Percentiles rank a stretch among this genome's conserved stretches.
phyloP scores from a whole-genome alignment of 2,888 invertebrate genomes.

The Hololepta plana region DNA sequence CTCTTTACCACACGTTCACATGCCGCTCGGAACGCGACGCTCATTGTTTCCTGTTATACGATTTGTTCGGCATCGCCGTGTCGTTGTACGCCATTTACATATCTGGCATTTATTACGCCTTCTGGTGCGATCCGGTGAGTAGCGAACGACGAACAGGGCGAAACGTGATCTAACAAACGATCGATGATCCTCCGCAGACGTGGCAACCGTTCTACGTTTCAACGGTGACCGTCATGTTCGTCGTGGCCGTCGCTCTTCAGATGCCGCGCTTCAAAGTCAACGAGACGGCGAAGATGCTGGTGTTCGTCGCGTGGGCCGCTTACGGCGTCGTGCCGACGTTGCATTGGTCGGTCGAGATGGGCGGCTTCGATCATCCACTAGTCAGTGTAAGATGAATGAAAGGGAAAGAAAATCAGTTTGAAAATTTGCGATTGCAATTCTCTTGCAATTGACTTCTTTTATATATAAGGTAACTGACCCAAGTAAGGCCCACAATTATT shows the following conservation, averaged over 20 bases:
- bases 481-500: no score
- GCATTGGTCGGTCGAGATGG: slow-evolving; percentile 83
- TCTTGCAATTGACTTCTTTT: no score
- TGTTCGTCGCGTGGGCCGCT: slow-evolving; percentile 72
- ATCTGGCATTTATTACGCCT: slow-evolving; percentile 91
- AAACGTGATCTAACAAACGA: slow-evolving; percentile 3
- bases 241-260: slow-evolving; percentile 62
- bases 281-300: slow-evolving; percentile 52
- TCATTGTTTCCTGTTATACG: slow-evolving; percentile 72
- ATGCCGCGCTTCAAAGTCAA: slow-evolving; percentile 54
- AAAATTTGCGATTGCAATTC: no score
- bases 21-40: slow-evolving; percentile 79
- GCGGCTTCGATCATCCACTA: slow-evolving; percentile 70
- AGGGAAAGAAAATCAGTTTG: no score
- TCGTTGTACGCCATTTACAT: slow-evolving; percentile 88
- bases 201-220: slow-evolving; percentile 67
- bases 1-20: slow-evolving; percentile 86
- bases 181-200: slow-evolving; percentile 30
- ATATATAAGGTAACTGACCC: no score
- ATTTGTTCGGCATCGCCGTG: slow-evolving; percentile 83
- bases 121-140: slow-evolving; percentile 84
- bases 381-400: slow-evolving; percentile 51
- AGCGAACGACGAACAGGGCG: neutral
- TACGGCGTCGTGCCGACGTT: slow-evolving; percentile 82
- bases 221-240: slow-evolving; percentile 65